These are phyloP conservation scores for Orbicella faveolata DNA, from an alignment of 64 coral and sea anemone species.

Conservation along the genomic window DNA sequence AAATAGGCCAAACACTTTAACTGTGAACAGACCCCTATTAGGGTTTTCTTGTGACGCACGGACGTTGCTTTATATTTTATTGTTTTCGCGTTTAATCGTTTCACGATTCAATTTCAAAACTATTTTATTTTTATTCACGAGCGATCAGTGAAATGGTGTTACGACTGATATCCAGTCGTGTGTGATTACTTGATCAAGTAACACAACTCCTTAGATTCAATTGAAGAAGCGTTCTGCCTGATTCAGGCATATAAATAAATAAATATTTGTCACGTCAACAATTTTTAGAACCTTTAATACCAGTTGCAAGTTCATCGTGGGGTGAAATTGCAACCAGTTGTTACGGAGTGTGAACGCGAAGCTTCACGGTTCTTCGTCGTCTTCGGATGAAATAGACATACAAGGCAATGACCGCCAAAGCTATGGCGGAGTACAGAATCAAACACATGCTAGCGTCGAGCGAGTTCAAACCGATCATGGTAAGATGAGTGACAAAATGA, in stretches of 20 bases:
- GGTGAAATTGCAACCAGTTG: neutral
- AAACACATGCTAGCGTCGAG: slow-evolving; percentile 94
- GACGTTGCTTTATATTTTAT: neutral
- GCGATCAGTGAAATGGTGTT: neutral
- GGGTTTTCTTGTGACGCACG: neutral
- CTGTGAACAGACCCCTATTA: neutral
- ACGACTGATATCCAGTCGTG: neutral
- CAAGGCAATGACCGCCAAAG: slow-evolving; percentile 68
- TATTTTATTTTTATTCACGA: neutral
- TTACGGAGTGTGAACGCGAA: slow-evolving; percentile 85
- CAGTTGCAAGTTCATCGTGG: neutral
- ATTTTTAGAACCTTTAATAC: neutral
- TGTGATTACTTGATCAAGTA: neutral
- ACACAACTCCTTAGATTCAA: neutral
- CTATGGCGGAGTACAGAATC: slow-evolving; percentile 77
- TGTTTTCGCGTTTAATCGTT: neutral
- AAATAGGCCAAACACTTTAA: too few relatives aligned
- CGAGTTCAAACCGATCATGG: slow-evolving; percentile 72
- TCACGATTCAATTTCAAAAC: neutral
- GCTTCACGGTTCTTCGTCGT: slow-evolving; percentile 49
- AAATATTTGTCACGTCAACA: neutral
- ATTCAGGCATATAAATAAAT: neutral
- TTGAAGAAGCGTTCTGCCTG: neutral
- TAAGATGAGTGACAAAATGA: slow-evolving; percentile 43
- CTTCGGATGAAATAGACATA: slow-evolving; percentile 95